Conservation (phyloP, 2,888 invertebrate species). For the Euphydryas editha region DNA sequence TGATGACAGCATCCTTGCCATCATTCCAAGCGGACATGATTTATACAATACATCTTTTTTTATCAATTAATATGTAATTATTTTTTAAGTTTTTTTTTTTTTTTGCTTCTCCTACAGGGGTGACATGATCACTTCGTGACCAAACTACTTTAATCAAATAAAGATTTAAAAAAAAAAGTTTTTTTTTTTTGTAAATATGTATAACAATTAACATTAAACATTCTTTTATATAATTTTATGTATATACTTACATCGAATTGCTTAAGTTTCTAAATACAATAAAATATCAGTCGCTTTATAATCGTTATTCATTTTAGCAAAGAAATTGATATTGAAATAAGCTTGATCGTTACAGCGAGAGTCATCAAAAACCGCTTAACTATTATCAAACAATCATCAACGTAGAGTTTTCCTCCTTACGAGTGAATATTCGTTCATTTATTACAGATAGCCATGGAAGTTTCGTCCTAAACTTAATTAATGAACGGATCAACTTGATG, state of each 20-base stretch:
- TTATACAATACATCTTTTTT: too few species aligned
- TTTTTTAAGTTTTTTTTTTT: too few species aligned
- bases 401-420: slow-evolving; percentile 50
- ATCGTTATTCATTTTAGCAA: slow-evolving; percentile 30
- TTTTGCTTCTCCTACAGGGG: too few species aligned
- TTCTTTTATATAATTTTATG: too few species aligned
- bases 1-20: too few species aligned
- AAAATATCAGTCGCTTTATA: slow-evolving; percentile 7
- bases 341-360: slow-evolving; percentile 44
- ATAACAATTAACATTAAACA: too few species aligned
- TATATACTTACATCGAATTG: slow-evolving; percentile 1
- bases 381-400: slow-evolving; percentile 60
- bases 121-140: too few species aligned
- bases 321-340: slow-evolving; percentile 47
- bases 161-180: too few species aligned
- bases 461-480: slow-evolving; percentile 15
- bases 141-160: too few species aligned
- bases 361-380: slow-evolving; percentile 75
- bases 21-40: too few species aligned
- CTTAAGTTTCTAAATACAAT: slow-evolving; percentile 12
- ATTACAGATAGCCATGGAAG: slow-evolving; percentile 13
- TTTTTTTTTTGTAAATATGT: too few species aligned
- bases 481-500: slow-evolving; percentile 4
- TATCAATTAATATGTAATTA: too few species aligned
- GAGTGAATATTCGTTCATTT: slow-evolving; percentile 17